A percentile compares a stretch with the other conserved stretches of the same genome.
Conservation (phyloP, 2,113 vertebrate genomes). For the Ictalurus punctatus region DNA sequence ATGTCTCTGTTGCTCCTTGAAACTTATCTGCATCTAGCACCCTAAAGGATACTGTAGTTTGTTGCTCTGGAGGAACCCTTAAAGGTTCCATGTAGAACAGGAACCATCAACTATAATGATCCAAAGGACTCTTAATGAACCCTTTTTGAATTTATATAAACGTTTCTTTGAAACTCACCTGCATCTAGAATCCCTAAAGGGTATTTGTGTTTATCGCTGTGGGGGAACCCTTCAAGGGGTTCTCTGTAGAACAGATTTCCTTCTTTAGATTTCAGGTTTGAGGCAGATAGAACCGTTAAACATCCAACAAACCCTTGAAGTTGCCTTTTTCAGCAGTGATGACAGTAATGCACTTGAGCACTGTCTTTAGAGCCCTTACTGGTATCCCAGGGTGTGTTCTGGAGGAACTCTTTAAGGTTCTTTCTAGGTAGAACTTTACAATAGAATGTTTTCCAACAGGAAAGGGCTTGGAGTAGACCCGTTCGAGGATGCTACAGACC, state of each 20-base stretch:
- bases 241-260: neutral
- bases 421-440: neutral
- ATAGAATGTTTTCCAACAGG: neutral
- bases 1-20: neutral
- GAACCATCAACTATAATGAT: neutral
- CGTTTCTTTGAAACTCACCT: neutral
- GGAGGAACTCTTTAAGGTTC: too few relatives aligned
- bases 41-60: neutral
- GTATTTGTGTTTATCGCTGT: neutral
- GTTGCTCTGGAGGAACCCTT: neutral
- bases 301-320: neutral
- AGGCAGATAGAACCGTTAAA: neutral
- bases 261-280: neutral
- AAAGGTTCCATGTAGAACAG: neutral
- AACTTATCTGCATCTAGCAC: neutral
- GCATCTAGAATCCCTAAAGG: neutral
- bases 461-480: neutral
- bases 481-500: neutral
- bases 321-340: neutral
- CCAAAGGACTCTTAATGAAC: neutral
- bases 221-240: neutral
- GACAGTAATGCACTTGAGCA: neutral
- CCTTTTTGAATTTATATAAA: too few relatives aligned
- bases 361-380: neutral
- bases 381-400: neutral